Percentiles rank a stretch among this genome's conserved stretches.
Evolutionary conservation across 2,888 invertebrate genomes (phyloP).

Genomic region (Eudasyphora cyanicolor): DNA sequence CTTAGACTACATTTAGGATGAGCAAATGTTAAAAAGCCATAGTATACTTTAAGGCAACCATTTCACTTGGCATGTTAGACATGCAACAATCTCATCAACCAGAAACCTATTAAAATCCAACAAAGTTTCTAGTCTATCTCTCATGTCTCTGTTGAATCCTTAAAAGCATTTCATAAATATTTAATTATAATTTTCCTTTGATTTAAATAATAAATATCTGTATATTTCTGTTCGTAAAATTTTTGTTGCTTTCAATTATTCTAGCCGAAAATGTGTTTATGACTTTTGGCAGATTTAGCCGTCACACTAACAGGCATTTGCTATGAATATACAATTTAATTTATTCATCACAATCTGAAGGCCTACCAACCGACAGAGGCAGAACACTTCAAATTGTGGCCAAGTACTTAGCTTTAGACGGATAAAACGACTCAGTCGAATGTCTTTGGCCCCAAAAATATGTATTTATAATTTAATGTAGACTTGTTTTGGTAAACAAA

Average conservation of each 20-base stretch:
- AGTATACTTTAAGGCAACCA: background rate
- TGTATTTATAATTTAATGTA: background rate
- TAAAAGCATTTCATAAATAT: background rate
- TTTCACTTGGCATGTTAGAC: background rate
- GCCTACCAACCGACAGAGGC: background rate
- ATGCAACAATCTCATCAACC: constrained; percentile 13
- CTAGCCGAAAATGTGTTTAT: constrained; percentile 2
- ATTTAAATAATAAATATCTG: background rate
- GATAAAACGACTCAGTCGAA: background rate
- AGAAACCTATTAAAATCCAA: background rate
- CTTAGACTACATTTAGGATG: constrained; percentile 10
- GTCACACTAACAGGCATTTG: background rate
- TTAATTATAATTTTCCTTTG: background rate
- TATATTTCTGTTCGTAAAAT: background rate
- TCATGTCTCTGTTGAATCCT: no score
- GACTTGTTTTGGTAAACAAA: constrained; percentile 24
- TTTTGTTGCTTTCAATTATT: constrained; percentile 15
- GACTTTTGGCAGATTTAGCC: background rate
- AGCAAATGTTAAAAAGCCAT: background rate
- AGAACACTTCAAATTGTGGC: background rate
- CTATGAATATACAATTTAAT: constrained; percentile 20
- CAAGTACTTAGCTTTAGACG: background rate
- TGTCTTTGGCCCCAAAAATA: background rate
- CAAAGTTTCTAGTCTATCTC: background rate
- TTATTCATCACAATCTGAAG: background rate